Base-by-base conservation (phyloP, 2,888 invertebrate species). In the Agonopterix arenella region DNA sequence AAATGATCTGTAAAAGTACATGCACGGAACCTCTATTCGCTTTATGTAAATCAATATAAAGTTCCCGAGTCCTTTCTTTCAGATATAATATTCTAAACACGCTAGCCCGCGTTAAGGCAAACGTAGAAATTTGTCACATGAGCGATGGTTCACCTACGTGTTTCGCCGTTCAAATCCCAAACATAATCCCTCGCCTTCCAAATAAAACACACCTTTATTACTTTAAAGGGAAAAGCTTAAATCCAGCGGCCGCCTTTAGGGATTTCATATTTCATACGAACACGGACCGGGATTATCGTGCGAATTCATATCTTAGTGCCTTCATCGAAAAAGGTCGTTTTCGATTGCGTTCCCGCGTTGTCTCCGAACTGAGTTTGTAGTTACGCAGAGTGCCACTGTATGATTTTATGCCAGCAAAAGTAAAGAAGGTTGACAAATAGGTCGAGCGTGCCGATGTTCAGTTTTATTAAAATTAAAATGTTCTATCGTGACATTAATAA, bases 91-190 rank as follows among this genome's bases (percentile, higher is more conserved):
- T 89, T 88, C 89, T 80, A 84, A 85, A 84, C 89, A 88, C 88
- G 89, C 70, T 71, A 72, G 68, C 68, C 75, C 79, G 80, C 84
- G 88, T 85, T 85, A 86, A 86, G 84, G 88, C 85, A 88, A 88
- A 88, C 84, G 88, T 81, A 85, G 84, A 88, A 89, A 89, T 89
- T 89, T 89, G 88, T 89, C 88, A 89, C 88, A 88, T 89, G 88
- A 89, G 88, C 86, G 88, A 89, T 89, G 88, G 89, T 83, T 80
- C 82, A 85, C 81, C 86, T 86, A 88, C 89, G 89, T 89, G 89
- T 85, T 83, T 76, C 82, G 78, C 73, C 74, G 74, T 76, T 80
- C 79, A 82, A 84, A 85, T 89, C 84, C 84, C 84, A 78, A 85
- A 84, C 83, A 85, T 85, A 88, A 88, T 86, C 84, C 76, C 68